A percentile compares a stretch with the other conserved stretches of the same genome.
Evolutionary conservation across 2,888 invertebrate species (phyloP).

Genomic region (Phyllotreta striolata): DNA sequence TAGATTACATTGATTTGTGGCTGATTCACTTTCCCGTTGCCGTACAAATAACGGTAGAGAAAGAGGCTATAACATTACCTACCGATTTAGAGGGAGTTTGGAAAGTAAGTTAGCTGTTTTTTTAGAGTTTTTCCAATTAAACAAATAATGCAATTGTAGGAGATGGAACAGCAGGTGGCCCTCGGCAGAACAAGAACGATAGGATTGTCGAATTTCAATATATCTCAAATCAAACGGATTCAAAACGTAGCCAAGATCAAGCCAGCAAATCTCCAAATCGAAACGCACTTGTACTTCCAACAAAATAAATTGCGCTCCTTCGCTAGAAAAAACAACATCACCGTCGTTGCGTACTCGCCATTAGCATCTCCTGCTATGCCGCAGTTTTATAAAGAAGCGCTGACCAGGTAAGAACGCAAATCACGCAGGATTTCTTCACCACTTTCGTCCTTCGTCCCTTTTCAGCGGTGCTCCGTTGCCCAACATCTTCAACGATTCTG

Average conservation of each 20-base stretch:
- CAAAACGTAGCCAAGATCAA: constrained; percentile 65
- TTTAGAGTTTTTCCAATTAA: constrained; percentile 67
- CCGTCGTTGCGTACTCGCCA: constrained; percentile 63
- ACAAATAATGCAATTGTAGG: constrained; percentile 68
- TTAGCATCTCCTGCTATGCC: constrained; percentile 61
- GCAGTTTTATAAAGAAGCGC: constrained; percentile 38
- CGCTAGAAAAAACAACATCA: constrained; percentile 59
- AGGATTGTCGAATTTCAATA: constrained; percentile 83
- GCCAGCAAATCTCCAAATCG: constrained; percentile 72
- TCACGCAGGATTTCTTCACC: constrained; percentile 25
- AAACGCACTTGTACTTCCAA: constrained; percentile 66
- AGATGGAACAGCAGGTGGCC: constrained; percentile 70
- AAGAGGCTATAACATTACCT: constrained; percentile 70
- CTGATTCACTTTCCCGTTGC: constrained; percentile 48
- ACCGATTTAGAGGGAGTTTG: constrained; percentile 71
- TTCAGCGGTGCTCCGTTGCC: constrained; percentile 65
- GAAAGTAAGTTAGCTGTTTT: constrained; percentile 13
- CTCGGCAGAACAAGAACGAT: constrained; percentile 75
- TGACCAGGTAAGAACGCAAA: constrained; percentile 22
- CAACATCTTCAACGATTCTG: constrained; percentile 68
- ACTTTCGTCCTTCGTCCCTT: not conserved
- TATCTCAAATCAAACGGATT: constrained; percentile 72
- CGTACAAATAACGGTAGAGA: constrained; percentile 55
- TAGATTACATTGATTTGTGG: constrained; percentile 51
- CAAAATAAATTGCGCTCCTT: constrained; percentile 62